Evolutionary conservation across 1,140 invertebrate genomes (phyloP).

Genomic region (Colletes latitarsis): DNA sequence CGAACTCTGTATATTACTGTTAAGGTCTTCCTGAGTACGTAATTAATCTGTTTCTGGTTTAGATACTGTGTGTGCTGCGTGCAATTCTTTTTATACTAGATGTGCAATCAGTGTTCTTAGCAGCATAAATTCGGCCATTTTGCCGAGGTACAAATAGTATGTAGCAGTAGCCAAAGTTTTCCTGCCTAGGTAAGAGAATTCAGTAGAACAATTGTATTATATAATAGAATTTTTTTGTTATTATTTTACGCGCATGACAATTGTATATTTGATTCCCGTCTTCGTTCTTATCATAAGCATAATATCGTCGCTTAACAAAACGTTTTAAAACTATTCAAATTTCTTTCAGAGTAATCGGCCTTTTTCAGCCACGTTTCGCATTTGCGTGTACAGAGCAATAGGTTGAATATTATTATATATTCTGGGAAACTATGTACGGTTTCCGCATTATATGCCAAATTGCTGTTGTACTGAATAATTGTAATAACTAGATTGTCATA

Average conservation of each 20-base stretch:
- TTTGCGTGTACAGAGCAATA: constrained; percentile 60
- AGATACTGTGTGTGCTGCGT: constrained; percentile 64
- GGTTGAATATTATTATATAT: constrained; percentile 60
- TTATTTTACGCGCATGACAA: constrained; percentile 63
- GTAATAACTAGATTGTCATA: constrained; percentile 70
- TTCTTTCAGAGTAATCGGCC: constrained; percentile 39
- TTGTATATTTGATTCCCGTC: constrained; percentile 45
- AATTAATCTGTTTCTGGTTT: constrained; percentile 66
- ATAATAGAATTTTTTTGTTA: constrained; percentile 49
- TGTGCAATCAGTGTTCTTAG: constrained; percentile 64
- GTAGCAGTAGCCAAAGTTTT: constrained; percentile 74
- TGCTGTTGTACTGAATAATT: constrained; percentile 68
- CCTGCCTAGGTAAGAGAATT: constrained; percentile 62
- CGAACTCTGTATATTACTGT: constrained; percentile 64
- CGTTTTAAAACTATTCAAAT: constrained; percentile 34
- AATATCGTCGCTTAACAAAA: constrained; percentile 29
- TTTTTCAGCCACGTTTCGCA: constrained; percentile 43
- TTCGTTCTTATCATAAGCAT: constrained; percentile 23
- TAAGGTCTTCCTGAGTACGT: constrained; percentile 78
- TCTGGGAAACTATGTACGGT: constrained; percentile 65
- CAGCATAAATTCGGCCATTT: constrained; percentile 63
- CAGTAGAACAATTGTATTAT: constrained; percentile 54
- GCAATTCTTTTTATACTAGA: constrained; percentile 63
- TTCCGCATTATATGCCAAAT: constrained; percentile 73
- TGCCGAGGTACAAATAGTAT: constrained; percentile 72